A percentile compares a stretch with the other conserved stretches of the same genome.
These are phyloP conservation scores for Echinarachnius parma DNA, from an alignment of 53 echinoderm and acorn worm species.

Conservation along the genomic window DNA sequence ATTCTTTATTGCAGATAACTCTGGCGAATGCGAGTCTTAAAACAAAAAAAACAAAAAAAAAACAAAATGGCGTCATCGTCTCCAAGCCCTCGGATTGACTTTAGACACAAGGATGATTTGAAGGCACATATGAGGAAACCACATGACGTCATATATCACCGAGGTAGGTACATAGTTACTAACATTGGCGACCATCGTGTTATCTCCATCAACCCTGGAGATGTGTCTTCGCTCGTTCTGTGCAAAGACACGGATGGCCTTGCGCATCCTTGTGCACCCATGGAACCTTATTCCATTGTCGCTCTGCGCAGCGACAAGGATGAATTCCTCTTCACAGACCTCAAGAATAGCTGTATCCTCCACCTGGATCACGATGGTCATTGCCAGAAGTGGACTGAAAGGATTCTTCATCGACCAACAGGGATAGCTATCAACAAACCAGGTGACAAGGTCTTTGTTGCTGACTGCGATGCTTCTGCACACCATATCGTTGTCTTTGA, in stretches of 20 bases:
- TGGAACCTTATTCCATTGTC: constrained; percentile 26
- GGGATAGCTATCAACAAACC: constrained; percentile 10
- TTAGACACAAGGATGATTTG: no score
- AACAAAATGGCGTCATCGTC: no score
- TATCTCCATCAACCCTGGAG: constrained; percentile 7
- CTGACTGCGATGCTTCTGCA: constrained; percentile 1
- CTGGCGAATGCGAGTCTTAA: no score
- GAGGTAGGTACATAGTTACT: constrained; percentile 19
- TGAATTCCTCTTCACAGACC: constrained; percentile 33
- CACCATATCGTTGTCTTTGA: neutral
- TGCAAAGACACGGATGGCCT: constrained; percentile 11
- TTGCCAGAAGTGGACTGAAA: constrained; percentile 8
- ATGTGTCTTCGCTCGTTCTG: neutral
- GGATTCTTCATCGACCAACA: neutral
- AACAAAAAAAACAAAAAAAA: no score
- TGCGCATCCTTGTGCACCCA: neutral
- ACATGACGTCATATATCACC: constrained; percentile 32
- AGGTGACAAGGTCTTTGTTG: constrained; percentile 20
- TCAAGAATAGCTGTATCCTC: constrained; percentile 3
- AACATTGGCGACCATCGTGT: constrained; percentile 11
- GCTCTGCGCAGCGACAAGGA: neutral
- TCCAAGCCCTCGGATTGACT: no score
- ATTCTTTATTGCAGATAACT: no score
- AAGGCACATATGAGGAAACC: constrained; percentile 6
- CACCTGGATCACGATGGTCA: neutral